These are phyloP conservation scores for Paradoxurus hermaphroditus DNA, from an alignment of 2,113 vertebrate species.

Conservation along the genomic window DNA sequence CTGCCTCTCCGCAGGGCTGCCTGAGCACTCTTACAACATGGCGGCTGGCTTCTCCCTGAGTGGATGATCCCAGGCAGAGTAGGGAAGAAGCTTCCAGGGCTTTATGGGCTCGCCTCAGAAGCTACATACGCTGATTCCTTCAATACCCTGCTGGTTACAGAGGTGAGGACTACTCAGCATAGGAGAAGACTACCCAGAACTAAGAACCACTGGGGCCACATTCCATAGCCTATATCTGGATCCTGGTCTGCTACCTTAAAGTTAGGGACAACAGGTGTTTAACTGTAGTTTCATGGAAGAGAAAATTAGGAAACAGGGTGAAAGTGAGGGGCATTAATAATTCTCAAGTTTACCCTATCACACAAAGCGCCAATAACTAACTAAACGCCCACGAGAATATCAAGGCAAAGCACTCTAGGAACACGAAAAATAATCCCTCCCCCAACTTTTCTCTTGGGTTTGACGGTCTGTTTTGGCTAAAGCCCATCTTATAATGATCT, in stretches of 20 bases:
- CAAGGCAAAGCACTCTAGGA: not conserved
- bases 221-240: not conserved
- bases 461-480: conserved; percentile 48
- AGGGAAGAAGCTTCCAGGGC: not conserved
- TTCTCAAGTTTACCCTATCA: not conserved
- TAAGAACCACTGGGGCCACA: rapidly evolving
- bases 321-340: not conserved
- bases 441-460: not conserved
- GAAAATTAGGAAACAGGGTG: not conserved
- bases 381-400: not conserved
- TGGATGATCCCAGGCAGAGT: not conserved
- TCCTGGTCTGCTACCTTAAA: not conserved
- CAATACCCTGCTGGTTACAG: not conserved
- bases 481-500: conserved; percentile 47
- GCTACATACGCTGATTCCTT: not conserved
- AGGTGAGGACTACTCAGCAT: rapidly evolving
- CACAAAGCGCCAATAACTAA: not conserved
- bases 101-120: not conserved
- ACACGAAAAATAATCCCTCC: conserved; percentile 48
- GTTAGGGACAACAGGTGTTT: not conserved
- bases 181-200: not conserved
- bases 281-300: not conserved
- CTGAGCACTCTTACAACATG: not conserved
- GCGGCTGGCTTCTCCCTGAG: not conserved
- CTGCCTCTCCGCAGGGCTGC: not conserved